These are phyloP conservation scores for Coracias cyanogaster DNA, from an alignment of 2,797 vertebrate species.

Conservation along the genomic window DNA sequence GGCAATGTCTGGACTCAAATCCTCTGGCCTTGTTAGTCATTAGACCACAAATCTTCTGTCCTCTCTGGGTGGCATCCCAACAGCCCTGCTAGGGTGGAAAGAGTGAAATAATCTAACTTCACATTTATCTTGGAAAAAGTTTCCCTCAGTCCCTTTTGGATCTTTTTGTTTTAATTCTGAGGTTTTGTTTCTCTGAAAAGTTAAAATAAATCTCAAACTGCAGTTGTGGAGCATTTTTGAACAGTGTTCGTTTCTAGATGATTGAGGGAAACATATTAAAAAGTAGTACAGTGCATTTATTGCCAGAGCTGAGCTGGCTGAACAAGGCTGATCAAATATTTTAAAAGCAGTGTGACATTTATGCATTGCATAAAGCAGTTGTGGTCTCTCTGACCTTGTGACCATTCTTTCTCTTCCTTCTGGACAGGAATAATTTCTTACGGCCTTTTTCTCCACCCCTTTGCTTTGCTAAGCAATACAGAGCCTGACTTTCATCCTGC, in stretches of 20 bases:
- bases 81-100: background rate
- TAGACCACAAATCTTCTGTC: conserved; percentile 31
- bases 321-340: background rate
- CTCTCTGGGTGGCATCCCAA: background rate
- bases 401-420: background rate
- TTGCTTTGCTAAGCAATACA: background rate
- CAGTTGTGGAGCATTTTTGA: background rate
- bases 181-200: conserved; percentile 44
- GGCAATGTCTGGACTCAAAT: background rate
- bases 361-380: background rate
- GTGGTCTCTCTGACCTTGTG: background rate
- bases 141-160: conserved; percentile 42
- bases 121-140: background rate
- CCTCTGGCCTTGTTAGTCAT: background rate
- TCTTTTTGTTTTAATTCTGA: conserved; percentile 25
- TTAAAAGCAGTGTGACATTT: background rate
- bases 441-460: background rate
- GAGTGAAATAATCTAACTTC: background rate
- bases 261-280: background rate
- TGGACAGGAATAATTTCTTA: background rate
- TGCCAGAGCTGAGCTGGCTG: background rate
- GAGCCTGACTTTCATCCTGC: background rate
- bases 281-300: conserved; percentile 4
- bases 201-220: conserved; percentile 37
- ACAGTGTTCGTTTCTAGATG: background rate